A percentile compares a stretch with the other conserved stretches of the same genome.
phyloP scores from a whole-genome alignment of 2,888 invertebrate genomes.

The Diaphora mendica region DNA sequence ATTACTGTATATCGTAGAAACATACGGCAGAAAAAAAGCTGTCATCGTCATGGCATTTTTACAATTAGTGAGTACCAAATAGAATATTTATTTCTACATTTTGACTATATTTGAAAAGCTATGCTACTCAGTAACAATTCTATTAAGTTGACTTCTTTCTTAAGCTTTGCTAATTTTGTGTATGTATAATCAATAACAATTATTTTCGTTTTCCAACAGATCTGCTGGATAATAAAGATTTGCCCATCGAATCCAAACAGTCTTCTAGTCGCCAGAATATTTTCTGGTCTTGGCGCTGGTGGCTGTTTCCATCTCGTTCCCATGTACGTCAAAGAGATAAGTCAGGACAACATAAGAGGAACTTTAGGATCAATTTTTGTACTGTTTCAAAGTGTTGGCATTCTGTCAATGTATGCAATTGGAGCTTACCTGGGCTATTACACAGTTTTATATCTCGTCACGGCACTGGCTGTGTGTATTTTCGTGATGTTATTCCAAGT shows the following conservation, averaged over 20 bases:
- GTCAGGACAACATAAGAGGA: conserved; percentile 66
- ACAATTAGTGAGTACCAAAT: conserved; percentile 70
- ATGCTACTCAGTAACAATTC: background rate
- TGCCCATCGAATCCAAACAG: conserved; percentile 45
- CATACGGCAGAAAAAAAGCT: conserved; percentile 73
- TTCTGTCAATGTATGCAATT: conserved; percentile 62
- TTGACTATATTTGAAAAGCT: background rate
- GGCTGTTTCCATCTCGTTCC: conserved; percentile 65
- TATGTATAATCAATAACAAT: too few species aligned
- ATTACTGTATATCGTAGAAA: conserved; percentile 72
- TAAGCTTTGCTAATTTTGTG: background rate
- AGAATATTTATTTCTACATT: background rate
- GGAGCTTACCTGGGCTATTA: conserved; percentile 67
- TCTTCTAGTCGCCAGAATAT: conserved; percentile 61
- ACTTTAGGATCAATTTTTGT: conserved; percentile 57
- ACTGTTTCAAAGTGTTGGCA: conserved; percentile 60
- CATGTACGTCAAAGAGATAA: conserved; percentile 70
- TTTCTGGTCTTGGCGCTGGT: conserved; percentile 59
- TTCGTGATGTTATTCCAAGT: conserved; percentile 58
- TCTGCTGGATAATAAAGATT: conserved; percentile 58
- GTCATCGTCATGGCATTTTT: conserved; percentile 74
- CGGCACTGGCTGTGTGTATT: conserved; percentile 57
- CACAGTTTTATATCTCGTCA: conserved; percentile 58
- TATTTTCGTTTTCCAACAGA: conserved; percentile 32
- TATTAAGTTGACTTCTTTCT: too few species aligned